These are phyloP conservation scores for Drosophila nr. fundita DNA, from an alignment of 2,888 invertebrate species.

Conservation along the genomic window DNA sequence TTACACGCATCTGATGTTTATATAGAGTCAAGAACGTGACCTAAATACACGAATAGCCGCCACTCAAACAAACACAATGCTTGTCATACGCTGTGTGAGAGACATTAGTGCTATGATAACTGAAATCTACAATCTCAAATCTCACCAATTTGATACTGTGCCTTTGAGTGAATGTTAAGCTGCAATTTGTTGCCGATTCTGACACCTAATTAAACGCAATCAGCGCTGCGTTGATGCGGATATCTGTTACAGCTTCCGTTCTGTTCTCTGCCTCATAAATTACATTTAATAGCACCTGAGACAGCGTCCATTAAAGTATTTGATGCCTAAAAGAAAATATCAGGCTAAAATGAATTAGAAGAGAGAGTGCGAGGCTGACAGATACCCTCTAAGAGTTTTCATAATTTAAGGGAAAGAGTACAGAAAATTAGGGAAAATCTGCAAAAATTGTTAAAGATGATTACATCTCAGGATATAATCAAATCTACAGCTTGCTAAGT, in stretches of 20 bases:
- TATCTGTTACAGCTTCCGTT: conserved; percentile 72
- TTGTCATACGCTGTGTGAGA: conserved; percentile 30
- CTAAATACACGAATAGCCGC: conserved; percentile 73
- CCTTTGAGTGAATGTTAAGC: conserved; percentile 20
- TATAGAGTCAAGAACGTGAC: conserved; percentile 70
- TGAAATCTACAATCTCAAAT: conserved; percentile 35
- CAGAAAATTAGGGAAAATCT: background rate
- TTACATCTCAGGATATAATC: background rate
- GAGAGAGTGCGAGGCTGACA: background rate
- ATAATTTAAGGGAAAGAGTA: background rate
- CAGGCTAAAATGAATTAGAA: background rate
- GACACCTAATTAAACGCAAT: conserved; percentile 69
- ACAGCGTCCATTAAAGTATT: conserved; percentile 33
- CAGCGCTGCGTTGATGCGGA: conserved; percentile 49
- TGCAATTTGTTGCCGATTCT: conserved; percentile 51
- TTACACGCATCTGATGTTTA: conserved; percentile 49
- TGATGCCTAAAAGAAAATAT: conserved; percentile 3
- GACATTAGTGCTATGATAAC: conserved; percentile 29
- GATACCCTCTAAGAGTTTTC: background rate
- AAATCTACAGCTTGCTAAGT: background rate
- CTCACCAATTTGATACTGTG: conserved; percentile 24
- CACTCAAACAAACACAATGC: conserved; percentile 17
- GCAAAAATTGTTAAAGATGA: background rate
- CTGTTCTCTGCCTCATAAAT: conserved; percentile 42
- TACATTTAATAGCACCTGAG: conserved; percentile 51